These are phyloP conservation scores for Hystrix cristata DNA, from an alignment of 2,113 vertebrate genomes.

Conservation along the genomic window DNA sequence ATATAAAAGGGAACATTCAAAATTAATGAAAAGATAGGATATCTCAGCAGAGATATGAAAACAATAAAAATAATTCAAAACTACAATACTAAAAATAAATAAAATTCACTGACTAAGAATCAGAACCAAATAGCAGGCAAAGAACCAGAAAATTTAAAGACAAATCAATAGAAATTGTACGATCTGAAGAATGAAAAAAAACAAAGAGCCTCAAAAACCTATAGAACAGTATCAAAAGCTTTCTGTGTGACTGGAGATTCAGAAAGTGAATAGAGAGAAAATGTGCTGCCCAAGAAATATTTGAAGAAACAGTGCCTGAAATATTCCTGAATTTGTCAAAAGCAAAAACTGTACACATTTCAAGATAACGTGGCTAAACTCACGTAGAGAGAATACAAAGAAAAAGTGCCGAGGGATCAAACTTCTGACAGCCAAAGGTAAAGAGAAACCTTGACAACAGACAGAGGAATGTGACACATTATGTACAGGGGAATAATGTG, in stretches of 20 bases:
- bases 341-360: neutral
- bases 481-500: neutral
- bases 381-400: neutral
- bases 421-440: neutral
- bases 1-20: neutral
- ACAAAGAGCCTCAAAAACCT: neutral
- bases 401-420: neutral
- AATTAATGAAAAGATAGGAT: neutral
- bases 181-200: conserved; percentile 8
- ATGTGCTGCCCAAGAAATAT: neutral
- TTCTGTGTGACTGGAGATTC: neutral
- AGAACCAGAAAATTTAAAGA: neutral
- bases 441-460: neutral
- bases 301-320: neutral
- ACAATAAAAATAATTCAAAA: neutral
- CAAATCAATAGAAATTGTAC: neutral
- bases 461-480: neutral
- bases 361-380: neutral
- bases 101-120: neutral
- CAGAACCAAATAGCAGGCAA: neutral
- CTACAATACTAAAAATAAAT: neutral
- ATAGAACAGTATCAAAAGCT: neutral
- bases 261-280: neutral
- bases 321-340: neutral
- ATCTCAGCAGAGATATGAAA: neutral